Evolutionary conservation across 2,888 invertebrate genomes (phyloP).

Genomic region (Drosophila demipolita): DNA sequence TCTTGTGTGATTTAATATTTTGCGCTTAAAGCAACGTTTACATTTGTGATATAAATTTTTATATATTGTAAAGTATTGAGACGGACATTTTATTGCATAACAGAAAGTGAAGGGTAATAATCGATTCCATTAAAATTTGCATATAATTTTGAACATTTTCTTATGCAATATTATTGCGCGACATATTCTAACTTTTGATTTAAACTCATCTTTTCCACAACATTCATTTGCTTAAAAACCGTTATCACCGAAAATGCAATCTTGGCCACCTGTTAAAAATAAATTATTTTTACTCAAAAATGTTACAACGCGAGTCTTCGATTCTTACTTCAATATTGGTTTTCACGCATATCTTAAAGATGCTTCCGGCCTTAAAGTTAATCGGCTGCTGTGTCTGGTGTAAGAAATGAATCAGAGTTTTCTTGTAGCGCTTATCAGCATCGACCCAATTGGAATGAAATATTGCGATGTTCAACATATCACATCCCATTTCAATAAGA

Average conservation of each 20-base stretch:
- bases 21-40: neutral
- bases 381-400: slow-evolving; percentile 41
- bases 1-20: neutral
- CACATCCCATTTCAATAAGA: slow-evolving; percentile 35
- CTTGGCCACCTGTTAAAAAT: slow-evolving; percentile 47
- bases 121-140: neutral
- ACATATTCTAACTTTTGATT: neutral
- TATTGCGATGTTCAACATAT: slow-evolving; percentile 22
- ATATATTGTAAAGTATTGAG: neutral
- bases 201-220: slow-evolving; percentile 39
- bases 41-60: neutral
- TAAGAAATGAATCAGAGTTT: slow-evolving; percentile 39
- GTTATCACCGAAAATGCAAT: slow-evolving; percentile 61
- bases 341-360: slow-evolving; percentile 47
- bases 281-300: neutral
- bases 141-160: neutral
- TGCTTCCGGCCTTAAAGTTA: slow-evolving; percentile 39
- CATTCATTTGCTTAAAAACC: slow-evolving; percentile 49
- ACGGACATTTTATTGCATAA: neutral
- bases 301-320: neutral
- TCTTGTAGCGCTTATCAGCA: slow-evolving; percentile 41
- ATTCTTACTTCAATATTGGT: slow-evolving; percentile 49
- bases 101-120: neutral
- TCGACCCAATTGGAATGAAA: slow-evolving; percentile 58
- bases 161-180: neutral